These are phyloP conservation scores for Tromatobia lineatoria DNA, from an alignment of 2,888 invertebrate species.

Conservation along the genomic window DNA sequence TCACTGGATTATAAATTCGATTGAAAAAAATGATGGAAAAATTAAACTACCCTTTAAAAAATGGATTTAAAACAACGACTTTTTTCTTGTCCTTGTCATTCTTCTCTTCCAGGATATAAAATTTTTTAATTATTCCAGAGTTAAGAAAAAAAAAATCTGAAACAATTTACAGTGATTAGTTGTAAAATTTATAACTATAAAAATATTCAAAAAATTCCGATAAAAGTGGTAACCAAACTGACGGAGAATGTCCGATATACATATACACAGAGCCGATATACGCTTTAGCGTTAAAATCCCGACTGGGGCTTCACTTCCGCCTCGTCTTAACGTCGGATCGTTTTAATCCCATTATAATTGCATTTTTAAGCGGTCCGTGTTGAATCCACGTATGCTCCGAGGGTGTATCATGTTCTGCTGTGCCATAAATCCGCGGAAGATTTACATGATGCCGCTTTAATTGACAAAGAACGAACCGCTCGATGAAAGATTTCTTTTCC, in stretches of 20 bases:
- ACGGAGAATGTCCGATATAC: not conserved
- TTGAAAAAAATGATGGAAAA: too few species aligned
- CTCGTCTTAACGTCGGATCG: slow-evolving; percentile 24
- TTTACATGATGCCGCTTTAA: not conserved
- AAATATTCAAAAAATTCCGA: not conserved
- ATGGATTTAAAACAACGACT: too few species aligned
- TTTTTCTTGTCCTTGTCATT: too few species aligned
- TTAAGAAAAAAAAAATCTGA: too few species aligned
- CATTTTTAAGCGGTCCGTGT: not conserved
- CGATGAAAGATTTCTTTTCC: not conserved
- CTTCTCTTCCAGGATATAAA: too few species aligned
- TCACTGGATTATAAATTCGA: too few species aligned
- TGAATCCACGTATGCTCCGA: not conserved
- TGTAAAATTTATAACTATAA: not conserved
- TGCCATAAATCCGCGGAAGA: not conserved
- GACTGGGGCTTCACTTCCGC: slow-evolving; percentile 2
- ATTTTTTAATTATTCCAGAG: too few species aligned
- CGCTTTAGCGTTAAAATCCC: slow-evolving; percentile 33
- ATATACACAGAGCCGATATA: not conserved
- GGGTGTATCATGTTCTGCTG: not conserved
- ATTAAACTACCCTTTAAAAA: too few species aligned
- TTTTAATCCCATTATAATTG: slow-evolving; percentile 39
- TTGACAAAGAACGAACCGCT: not conserved
- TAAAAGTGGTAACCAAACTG: not conserved
- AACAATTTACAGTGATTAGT: too few species aligned